Percentiles rank a stretch among this genome's conserved stretches.
Evolutionary conservation across 2,113 vertebrate species (phyloP).

Genomic region (Panthera tigris): DNA sequence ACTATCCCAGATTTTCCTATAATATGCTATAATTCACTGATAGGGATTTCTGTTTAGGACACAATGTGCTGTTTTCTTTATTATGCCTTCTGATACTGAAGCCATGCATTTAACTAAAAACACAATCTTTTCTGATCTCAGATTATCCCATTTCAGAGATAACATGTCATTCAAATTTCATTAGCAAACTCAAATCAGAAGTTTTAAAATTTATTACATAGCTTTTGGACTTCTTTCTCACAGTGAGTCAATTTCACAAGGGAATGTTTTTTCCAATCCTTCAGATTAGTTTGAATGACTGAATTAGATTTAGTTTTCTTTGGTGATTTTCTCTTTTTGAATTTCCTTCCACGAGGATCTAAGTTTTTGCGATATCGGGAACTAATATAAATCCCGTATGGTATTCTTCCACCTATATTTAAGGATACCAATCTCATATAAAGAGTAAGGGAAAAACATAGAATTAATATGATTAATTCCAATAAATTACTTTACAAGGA

Average conservation of each 20-base stretch:
- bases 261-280: background rate
- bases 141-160: background rate
- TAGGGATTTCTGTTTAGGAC: background rate
- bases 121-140: background rate
- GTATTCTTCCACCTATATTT: background rate
- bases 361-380: background rate
- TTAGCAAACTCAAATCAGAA: background rate
- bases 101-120: background rate
- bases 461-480: background rate
- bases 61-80: background rate
- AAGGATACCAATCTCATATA: background rate
- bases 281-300: background rate
- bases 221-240: background rate
- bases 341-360: background rate
- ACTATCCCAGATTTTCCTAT: background rate
- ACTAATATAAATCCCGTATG: background rate
- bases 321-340: background rate
- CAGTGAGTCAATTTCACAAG: background rate
- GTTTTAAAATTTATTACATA: background rate
- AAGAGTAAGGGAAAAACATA: background rate
- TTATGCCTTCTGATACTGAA: background rate
- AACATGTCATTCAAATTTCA: background rate
- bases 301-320: background rate
- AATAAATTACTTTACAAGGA: background rate
- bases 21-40: background rate